A percentile compares a stretch with the other conserved stretches of the same genome.
phyloP scores from a whole-genome alignment of 2,888 invertebrate species.

The Rotaria socialis region DNA sequence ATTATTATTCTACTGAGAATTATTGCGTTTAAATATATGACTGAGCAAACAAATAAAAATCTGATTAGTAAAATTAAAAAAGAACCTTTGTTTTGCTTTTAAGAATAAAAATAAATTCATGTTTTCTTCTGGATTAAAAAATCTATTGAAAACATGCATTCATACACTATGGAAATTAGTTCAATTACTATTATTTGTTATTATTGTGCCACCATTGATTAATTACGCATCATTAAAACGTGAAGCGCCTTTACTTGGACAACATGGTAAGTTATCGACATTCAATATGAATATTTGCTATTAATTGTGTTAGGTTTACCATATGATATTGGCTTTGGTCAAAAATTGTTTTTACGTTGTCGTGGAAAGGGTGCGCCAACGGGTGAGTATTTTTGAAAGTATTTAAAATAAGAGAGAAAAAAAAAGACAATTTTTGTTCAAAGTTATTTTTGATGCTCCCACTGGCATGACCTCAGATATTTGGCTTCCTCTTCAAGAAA shows the following conservation, averaged over 20 bases:
- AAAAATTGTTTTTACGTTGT: slow-evolving; percentile 56
- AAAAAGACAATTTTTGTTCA: background rate
- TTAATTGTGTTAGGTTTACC: slow-evolving; percentile 51
- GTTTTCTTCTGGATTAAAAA: background rate
- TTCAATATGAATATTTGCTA: slow-evolving; percentile 33
- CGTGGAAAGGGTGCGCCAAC: slow-evolving; percentile 56
- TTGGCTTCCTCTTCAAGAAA: slow-evolving; percentile 52
- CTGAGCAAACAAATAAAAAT: too few species aligned
- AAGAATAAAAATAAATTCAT: background rate
- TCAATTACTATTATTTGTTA: slow-evolving; percentile 50
- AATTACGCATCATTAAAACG: slow-evolving; percentile 56
- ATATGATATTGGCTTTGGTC: slow-evolving; percentile 57
- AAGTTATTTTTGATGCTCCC: slow-evolving; percentile 54
- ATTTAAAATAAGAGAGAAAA: background rate
- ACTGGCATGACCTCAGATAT: slow-evolving; percentile 57
- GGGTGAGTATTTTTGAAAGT: slow-evolving; percentile 49
- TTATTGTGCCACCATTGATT: slow-evolving; percentile 55
- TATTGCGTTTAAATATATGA: too few species aligned
- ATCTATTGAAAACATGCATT: background rate
- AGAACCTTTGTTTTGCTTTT: background rate
- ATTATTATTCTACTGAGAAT: too few species aligned
- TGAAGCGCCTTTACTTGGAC: slow-evolving; percentile 51
- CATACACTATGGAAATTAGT: slow-evolving; percentile 5
- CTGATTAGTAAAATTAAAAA: too few species aligned
- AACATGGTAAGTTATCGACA: slow-evolving; percentile 48